These are phyloP conservation scores for Augiades crinisus DNA, from an alignment of 2,888 invertebrate species.

Conservation along the genomic window DNA sequence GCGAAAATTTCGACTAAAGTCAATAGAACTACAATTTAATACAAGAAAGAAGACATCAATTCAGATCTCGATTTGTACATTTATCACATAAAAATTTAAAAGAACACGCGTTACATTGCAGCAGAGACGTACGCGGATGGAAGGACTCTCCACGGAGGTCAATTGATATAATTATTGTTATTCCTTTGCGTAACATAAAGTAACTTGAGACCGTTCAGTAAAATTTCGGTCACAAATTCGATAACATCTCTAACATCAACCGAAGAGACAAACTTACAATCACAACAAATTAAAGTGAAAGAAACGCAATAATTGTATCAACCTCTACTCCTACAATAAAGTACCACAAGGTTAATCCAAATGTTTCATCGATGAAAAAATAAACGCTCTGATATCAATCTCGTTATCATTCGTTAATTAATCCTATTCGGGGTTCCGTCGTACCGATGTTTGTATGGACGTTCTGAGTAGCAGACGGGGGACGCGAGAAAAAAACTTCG, in stretches of 20 bases:
- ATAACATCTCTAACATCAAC: background rate
- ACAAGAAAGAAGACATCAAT: constrained; percentile 63
- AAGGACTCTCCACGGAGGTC: constrained; percentile 34
- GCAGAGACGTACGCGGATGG: constrained; percentile 39
- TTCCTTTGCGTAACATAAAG: background rate
- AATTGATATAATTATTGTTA: constrained; percentile 42
- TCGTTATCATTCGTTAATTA: constrained; percentile 45
- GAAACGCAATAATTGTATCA: constrained; percentile 31
- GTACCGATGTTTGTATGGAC: constrained; percentile 65
- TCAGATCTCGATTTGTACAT: constrained; percentile 76
- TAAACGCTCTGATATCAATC: constrained; percentile 55
- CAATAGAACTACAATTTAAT: constrained; percentile 58
- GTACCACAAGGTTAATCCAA: constrained; percentile 44
- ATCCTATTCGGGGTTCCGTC: constrained; percentile 20
- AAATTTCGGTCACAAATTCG: background rate
- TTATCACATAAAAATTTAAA: constrained; percentile 70
- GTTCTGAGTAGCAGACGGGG: constrained; percentile 46
- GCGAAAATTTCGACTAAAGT: constrained; percentile 52
- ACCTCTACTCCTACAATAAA: constrained; percentile 31
- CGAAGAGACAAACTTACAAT: no score
- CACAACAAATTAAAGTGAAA: background rate
- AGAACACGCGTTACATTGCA: constrained; percentile 56
- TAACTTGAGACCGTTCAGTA: background rate
- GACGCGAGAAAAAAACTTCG: constrained; percentile 45
- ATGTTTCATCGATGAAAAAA: constrained; percentile 63